phyloP scores from a whole-genome alignment of 2,797 vertebrate genomes.

The Psittacula derbiana region DNA sequence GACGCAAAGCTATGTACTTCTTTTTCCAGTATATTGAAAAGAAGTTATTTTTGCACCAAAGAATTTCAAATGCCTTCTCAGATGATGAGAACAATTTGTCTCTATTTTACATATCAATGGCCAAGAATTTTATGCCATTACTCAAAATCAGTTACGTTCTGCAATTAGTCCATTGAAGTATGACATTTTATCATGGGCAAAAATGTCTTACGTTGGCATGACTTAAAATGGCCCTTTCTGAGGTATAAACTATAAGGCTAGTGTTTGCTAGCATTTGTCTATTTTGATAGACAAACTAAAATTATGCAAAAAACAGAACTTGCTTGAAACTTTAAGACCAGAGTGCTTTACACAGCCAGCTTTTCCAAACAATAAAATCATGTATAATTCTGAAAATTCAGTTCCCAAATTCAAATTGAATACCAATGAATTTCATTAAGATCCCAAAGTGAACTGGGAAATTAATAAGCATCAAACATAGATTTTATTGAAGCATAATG shows the following conservation, averaged over 20 bases:
- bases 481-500: slow-evolving; percentile 17
- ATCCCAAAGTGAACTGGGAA: slow-evolving; percentile 1
- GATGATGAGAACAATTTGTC: not conserved
- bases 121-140: not conserved
- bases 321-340: not conserved
- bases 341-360: not conserved
- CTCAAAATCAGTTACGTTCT: not conserved
- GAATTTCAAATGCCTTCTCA: not conserved
- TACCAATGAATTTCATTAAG: slow-evolving; percentile 6
- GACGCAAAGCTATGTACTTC: not conserved
- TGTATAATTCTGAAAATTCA: not conserved
- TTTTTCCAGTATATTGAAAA: not conserved
- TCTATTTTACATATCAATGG: not conserved
- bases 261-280: not conserved
- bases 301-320: not conserved
- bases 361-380: not conserved
- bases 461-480: slow-evolving; percentile 26
- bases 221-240: not conserved
- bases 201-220: not conserved
- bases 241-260: not conserved
- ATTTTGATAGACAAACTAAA: not conserved
- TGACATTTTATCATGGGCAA: not conserved
- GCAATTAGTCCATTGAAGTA: not conserved
- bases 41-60: not conserved
- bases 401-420: slow-evolving; percentile 23